A percentile compares a stretch with the other conserved stretches of the same genome.
Evolutionary conservation across 2,113 vertebrate genomes (phyloP).

Genomic region (Ammodytes marinus): DNA sequence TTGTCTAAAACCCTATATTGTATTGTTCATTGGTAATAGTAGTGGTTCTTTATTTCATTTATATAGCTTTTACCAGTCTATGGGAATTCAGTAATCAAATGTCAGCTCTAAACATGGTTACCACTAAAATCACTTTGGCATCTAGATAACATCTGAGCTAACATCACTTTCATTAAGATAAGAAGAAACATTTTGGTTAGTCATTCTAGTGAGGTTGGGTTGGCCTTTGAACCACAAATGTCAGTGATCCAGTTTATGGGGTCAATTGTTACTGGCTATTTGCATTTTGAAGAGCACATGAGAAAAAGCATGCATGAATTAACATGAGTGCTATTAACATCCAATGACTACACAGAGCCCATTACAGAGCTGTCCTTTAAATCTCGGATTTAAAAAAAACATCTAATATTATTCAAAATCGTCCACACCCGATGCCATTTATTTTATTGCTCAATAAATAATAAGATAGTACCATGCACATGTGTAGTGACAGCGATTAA

Average conservation of each 20-base stretch:
- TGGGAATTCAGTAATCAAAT: not conserved
- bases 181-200: conserved; percentile 25
- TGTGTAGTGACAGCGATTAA: not conserved
- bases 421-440: not conserved
- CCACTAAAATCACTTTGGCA: not conserved
- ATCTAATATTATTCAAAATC: not conserved
- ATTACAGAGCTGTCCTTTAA: conserved; percentile 13
- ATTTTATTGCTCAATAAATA: conserved; percentile 25
- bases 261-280: conserved; percentile 45
- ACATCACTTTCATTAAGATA: conserved; percentile 10
- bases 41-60: not conserved
- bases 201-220: conserved; percentile 2
- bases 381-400: not conserved
- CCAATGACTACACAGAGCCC: not conserved
- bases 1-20: not conserved
- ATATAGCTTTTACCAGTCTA: not conserved
- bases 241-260: conserved; percentile 55
- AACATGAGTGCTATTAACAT: conserved; percentile 30
- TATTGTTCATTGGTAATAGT: not conserved
- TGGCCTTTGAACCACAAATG: conserved; percentile 25
- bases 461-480: not conserved
- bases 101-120: not conserved
- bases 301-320: conserved; percentile 53
- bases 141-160: conserved; percentile 19
- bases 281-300: conserved; percentile 52